These are phyloP conservation scores for Tokudaia muenninki DNA, from an alignment of 2,797 vertebrate genomes.

Conservation along the genomic window DNA sequence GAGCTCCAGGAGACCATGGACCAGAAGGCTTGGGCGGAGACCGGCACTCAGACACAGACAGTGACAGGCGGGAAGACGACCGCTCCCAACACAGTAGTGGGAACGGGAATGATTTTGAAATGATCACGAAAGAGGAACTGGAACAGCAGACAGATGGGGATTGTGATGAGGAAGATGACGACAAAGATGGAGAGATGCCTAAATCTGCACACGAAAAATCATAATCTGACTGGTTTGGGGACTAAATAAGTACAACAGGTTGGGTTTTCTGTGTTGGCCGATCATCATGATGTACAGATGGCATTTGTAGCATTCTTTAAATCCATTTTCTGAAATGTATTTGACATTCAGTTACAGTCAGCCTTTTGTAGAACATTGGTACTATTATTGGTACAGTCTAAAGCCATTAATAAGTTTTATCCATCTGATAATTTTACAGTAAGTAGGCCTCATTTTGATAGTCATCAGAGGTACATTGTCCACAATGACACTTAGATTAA, in stretches of 20 bases:
- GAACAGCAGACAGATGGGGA: constrained; percentile 98
- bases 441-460: constrained; percentile 84
- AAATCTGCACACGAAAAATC: constrained; percentile 92
- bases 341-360: constrained; percentile 85
- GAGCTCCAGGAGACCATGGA: constrained; percentile 87
- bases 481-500: constrained; percentile 78
- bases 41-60: constrained; percentile 96
- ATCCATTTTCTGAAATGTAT: constrained; percentile 86
- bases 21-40: constrained; percentile 90
- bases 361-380: constrained; percentile 80
- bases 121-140: constrained; percentile 99
- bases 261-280: constrained; percentile 93
- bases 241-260: constrained; percentile 88
- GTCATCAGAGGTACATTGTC: constrained; percentile 85
- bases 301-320: constrained; percentile 87
- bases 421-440: constrained; percentile 87
- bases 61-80: constrained; percentile 97
- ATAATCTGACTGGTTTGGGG: constrained; percentile 89
- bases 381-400: constrained; percentile 86
- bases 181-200: constrained; percentile 87
- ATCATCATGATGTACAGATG: constrained; percentile 87
- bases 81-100: constrained; percentile 99
- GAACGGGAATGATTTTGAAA: constrained; percentile 98
- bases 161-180: constrained; percentile 91
- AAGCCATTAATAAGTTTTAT: constrained; percentile 88